Conservation (phyloP, 2,888 invertebrate species). For the Epistrophe grossulariae region DNA sequence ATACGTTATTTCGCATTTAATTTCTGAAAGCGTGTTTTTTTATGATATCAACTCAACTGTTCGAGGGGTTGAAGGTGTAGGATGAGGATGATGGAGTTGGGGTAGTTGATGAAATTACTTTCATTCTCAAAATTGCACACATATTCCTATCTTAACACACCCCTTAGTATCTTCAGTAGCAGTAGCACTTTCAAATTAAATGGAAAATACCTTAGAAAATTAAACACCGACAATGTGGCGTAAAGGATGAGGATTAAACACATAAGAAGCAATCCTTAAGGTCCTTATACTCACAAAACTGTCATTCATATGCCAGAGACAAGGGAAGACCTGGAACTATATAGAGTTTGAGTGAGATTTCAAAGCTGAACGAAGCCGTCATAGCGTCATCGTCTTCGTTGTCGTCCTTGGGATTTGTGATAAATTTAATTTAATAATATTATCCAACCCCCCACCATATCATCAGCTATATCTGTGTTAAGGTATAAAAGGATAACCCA, state of each 20-base stretch:
- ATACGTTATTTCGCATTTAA: constrained; percentile 74
- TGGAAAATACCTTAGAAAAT: constrained; percentile 74
- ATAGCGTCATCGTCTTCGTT: neutral
- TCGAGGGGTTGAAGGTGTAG: neutral
- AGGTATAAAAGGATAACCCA: constrained; percentile 60
- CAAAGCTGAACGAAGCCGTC: constrained; percentile 30
- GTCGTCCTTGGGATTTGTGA: constrained; percentile 59
- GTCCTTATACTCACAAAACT: constrained; percentile 57
- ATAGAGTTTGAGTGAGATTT: constrained; percentile 63
- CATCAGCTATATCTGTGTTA: too few species aligned
- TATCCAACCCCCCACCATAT: constrained; percentile 46
- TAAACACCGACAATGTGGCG: constrained; percentile 50
- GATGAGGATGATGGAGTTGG: too few species aligned
- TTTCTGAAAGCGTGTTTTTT: constrained; percentile 60
- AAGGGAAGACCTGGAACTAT: constrained; percentile 48
- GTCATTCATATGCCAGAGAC: constrained; percentile 72
- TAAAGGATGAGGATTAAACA: constrained; percentile 18
- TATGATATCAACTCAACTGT: constrained; percentile 17
- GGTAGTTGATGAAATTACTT: constrained; percentile 59
- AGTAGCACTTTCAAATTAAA: constrained; percentile 65
- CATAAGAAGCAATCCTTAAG: constrained; percentile 48
- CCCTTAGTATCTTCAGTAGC: constrained; percentile 27
- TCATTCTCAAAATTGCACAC: constrained; percentile 69
- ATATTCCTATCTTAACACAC: constrained; percentile 64
- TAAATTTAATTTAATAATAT: constrained; percentile 76